phyloP scores from a whole-genome alignment of 2,888 invertebrate genomes.

The Hemicrepidius hirtus region DNA sequence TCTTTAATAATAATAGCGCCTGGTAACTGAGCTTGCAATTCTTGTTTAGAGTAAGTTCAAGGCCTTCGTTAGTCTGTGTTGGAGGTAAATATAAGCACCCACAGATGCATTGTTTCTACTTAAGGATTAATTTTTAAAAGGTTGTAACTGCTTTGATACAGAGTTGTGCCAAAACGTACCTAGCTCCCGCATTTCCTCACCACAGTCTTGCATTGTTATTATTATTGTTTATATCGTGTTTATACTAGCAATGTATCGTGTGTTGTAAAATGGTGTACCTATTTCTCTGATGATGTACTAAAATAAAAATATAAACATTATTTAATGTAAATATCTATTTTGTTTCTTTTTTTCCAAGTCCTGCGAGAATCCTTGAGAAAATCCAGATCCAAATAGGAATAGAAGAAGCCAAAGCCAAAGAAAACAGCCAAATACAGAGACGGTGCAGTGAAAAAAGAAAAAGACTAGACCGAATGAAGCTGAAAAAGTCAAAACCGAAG shows the following conservation, averaged over 20 bases:
- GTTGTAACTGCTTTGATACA: conserved; percentile 56
- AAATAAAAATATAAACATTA: conserved; percentile 52
- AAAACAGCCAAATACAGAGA: too few relatives aligned
- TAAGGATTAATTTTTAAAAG: conserved; percentile 38
- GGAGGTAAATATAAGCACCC: conserved; percentile 34
- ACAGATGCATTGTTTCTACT: conserved; percentile 44
- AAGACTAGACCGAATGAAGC: too few relatives aligned
- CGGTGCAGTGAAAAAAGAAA: too few relatives aligned
- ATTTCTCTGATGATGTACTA: conserved; percentile 68
- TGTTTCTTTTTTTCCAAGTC: neutral
- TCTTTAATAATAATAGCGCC: conserved; percentile 48
- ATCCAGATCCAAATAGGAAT: too few relatives aligned
- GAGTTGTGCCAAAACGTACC: conserved; percentile 70
- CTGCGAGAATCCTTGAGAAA: too few relatives aligned
- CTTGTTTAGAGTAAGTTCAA: conserved; percentile 45
- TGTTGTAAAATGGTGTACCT: conserved; percentile 71
- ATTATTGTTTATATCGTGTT: conserved; percentile 69
- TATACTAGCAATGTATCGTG: conserved; percentile 70
- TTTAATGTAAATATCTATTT: conserved; percentile 33
- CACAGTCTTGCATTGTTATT: conserved; percentile 66
- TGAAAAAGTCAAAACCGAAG: too few relatives aligned
- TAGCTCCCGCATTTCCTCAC: conserved; percentile 51
- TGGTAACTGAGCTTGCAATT: conserved; percentile 37
- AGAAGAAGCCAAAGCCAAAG: too few relatives aligned
- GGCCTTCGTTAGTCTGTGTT: conserved; percentile 48